Base-by-base conservation (phyloP, 1,140 invertebrate genomes). In the Nasonia giraulti region DNA sequence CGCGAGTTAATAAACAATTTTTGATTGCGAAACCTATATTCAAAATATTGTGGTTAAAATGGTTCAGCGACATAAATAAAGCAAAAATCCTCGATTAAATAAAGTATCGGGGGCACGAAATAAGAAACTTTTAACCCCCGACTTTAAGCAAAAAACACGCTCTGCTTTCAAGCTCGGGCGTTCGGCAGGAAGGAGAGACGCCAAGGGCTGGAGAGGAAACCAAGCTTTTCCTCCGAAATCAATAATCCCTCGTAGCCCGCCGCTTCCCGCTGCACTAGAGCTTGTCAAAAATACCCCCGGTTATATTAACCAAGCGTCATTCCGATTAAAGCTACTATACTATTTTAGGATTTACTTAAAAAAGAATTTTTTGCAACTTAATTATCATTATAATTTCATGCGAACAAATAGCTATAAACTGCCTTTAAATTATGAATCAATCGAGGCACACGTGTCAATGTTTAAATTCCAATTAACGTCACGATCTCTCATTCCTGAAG, bases 181-280 rank as follows among this genome's bases (percentile, higher is more conserved):
- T 73, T 84, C 84, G 84, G 79, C 84, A 2, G 83, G 82, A 86
- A 85, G 83, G 68, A 71, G 82, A 78, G 87, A 85, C 66, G 87
- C 82, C 44, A 83, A 86, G 88, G 84, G 87, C 85, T 78, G 87
- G 85, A 89, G 44, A 80, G 88, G 90, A 90, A 89, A 88, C 88
- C 87, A 86, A 88, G 89, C 88, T 90, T 91, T 91, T 88, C 86
- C 85, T 87, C 87, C 88, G 88, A 91, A 91, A 92, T 92, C 91
- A 92, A 92, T 92, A 92, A 91, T 89, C 87, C 88, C 88, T 89
- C 86, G 85, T 74, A 85, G 74, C 80, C 80, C 80, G 71, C 55
- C 4, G 40, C 47, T 71, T 74, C 37, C 68, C 69, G 12, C 55
- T 83, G 12, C 20, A 37, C 33, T 47, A 84, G 31, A 27, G 76